These are phyloP conservation scores for Limnothrissa miodon DNA, from an alignment of 2,113 vertebrate species.

Conservation along the genomic window DNA sequence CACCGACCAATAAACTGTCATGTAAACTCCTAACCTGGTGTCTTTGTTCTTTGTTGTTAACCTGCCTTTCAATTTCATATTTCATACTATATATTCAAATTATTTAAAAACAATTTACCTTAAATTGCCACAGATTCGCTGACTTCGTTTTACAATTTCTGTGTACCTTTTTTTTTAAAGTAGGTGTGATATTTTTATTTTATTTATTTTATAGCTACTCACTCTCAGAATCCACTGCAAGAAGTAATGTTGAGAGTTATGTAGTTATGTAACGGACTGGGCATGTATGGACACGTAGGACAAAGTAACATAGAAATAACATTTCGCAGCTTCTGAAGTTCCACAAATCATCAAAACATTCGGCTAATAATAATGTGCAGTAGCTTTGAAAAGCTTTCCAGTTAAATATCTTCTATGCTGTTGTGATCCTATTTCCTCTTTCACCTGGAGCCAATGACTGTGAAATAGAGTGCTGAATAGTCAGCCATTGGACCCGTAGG, in stretches of 20 bases:
- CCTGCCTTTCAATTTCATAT: background rate
- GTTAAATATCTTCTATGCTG: no score
- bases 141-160: background rate
- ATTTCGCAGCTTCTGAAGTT: background rate
- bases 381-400: no score
- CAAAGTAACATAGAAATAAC: background rate
- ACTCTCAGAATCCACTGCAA: background rate
- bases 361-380: background rate
- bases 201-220: background rate
- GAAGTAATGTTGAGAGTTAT: background rate
- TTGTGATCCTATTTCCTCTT: background rate
- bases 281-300: background rate
- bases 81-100: background rate
- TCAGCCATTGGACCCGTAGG: no score
- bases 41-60: background rate
- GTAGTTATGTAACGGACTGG: background rate
- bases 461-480: no score
- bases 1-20: conserved; percentile 71
- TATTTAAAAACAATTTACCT: background rate
- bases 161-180: background rate
- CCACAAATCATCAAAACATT: background rate
- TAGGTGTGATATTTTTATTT: background rate
- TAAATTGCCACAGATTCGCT: background rate
- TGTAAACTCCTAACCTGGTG: conserved; percentile 18
- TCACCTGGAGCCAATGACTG: background rate